Evolutionary conservation across 2,888 invertebrate species (phyloP), one percentile per base, ranked within the genome.

Genomic region (Rambutsinella grinnellia): DNA sequence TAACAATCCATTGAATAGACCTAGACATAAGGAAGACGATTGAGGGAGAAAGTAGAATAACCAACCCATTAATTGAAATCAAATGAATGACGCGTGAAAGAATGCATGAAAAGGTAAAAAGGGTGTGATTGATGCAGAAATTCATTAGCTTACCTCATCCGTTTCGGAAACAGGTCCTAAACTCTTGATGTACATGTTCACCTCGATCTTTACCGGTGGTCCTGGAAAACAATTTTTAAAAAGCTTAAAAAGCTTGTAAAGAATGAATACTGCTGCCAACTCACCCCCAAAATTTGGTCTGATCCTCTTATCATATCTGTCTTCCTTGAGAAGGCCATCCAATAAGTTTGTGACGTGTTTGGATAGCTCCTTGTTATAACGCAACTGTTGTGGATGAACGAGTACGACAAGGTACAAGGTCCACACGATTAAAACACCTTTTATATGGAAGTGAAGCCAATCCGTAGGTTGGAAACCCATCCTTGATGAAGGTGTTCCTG

Each of bases 111-210:
- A 57, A 61, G 47, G 57, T 27, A 67, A 67, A 67, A 57, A 46
- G 47, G 66, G 66, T 57, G 66, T 67, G 66, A 57, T 46, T 56
- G 57, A 67, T 19, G 36, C 44, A 3, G 10, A n/a, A 27, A 28
- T 49, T 46, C 3, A 2, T 49, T 8, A 17, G 28, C 83, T 77
- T 84, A 87, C 87, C 86, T 87, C 86, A 68, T 87, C 87, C 23
- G 86, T 85, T 82, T 88, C 88, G 6, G 87, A 87, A 13, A 88
- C 86, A 0, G 87, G 87, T 15, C 87, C 87, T 84, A 88, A 86
- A 84, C 87, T 87, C 76, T 87, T 85, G 74, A 88, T 86, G 67
- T 85, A 84, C 85, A 88, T 84, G 80, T 87, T 87, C 19, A 87
- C 85, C 6, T 85, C 85, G 8, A 88, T 86, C 17, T 83, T 82